phyloP scores from a whole-genome alignment of 2,888 invertebrate species.

The Elaeidobius kamerunicus region DNA sequence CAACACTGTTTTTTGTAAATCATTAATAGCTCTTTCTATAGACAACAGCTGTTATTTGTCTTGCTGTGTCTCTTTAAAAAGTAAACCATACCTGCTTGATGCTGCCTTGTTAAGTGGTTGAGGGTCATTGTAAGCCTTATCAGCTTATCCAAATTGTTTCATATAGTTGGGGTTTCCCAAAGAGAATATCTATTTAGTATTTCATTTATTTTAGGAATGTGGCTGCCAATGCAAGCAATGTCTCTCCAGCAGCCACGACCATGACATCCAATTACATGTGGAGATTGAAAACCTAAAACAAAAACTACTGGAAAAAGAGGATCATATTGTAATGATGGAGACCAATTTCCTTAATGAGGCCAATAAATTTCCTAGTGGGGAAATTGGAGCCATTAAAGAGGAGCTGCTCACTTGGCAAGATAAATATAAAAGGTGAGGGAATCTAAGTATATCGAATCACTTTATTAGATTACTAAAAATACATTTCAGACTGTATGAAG shows the following conservation, averaged over 20 bases:
- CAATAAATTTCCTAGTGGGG: slow-evolving; percentile 57
- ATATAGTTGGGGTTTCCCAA: too few relatives aligned
- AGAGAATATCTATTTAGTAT: too few relatives aligned
- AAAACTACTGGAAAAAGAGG: slow-evolving; percentile 75
- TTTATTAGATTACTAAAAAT: neutral
- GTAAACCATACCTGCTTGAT: too few relatives aligned
- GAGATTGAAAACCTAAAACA: slow-evolving; percentile 86
- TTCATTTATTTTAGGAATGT: slow-evolving; percentile 52
- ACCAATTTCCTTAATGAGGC: slow-evolving; percentile 76
- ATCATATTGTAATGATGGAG: slow-evolving; percentile 82
- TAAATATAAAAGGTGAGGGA: slow-evolving; percentile 78
- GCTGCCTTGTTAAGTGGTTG: too few relatives aligned
- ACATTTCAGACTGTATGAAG: slow-evolving; percentile 75
- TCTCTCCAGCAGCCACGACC: slow-evolving; percentile 47
- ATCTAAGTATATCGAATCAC: too few relatives aligned
- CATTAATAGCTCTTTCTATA: neutral
- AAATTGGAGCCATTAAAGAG: slow-evolving; percentile 75
- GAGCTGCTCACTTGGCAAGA: slow-evolving; percentile 87
- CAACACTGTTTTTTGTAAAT: too few relatives aligned
- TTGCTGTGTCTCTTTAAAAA: neutral
- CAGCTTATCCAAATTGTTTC: too few relatives aligned
- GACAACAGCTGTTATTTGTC: neutral
- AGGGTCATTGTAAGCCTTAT: too few relatives aligned
- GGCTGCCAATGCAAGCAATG: slow-evolving; percentile 59
- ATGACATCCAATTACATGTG: slow-evolving; percentile 71